phyloP scores from a whole-genome alignment of 2,113 vertebrate genomes.

The Bolborhynchus lineola region DNA sequence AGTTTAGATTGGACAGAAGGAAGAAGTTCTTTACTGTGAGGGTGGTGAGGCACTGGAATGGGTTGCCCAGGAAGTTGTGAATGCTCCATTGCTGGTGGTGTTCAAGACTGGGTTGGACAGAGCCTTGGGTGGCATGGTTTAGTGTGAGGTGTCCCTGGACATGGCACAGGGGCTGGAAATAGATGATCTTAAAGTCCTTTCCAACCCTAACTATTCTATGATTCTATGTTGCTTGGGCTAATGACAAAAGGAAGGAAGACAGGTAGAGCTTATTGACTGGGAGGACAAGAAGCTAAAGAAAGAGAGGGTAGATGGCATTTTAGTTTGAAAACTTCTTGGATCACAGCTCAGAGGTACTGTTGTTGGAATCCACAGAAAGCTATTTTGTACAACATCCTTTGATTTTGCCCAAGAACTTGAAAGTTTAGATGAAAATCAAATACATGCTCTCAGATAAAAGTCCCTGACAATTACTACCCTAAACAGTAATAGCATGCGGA shows the following conservation, averaged over 20 bases:
- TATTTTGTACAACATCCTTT: not conserved
- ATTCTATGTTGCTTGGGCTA: not conserved
- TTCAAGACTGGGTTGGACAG: too few species aligned
- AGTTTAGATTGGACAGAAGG: too few species aligned
- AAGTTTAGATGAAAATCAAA: not conserved
- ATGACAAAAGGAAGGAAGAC: not conserved
- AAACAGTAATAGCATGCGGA: not conserved
- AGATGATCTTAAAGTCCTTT: too few species aligned
- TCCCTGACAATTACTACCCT: not conserved
- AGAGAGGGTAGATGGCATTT: not conserved
- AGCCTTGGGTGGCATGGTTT: too few species aligned
- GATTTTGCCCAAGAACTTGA: not conserved
- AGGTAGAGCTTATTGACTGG: not conserved
- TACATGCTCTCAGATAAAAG: not conserved
- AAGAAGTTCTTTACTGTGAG: too few species aligned
- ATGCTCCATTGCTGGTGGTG: too few species aligned
- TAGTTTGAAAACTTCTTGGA: not conserved
- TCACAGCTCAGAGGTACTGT: not conserved
- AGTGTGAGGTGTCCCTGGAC: too few species aligned
- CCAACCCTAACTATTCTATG: too few species aligned
- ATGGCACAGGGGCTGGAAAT: too few species aligned
- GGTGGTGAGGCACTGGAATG: too few species aligned
- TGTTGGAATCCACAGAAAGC: not conserved
- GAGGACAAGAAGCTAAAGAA: not conserved
- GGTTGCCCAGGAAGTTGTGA: too few species aligned